A percentile compares a stretch with the other conserved stretches of the same genome.
phyloP scores from a whole-genome alignment of 2,888 invertebrate genomes.

The Andrena praecox region DNA sequence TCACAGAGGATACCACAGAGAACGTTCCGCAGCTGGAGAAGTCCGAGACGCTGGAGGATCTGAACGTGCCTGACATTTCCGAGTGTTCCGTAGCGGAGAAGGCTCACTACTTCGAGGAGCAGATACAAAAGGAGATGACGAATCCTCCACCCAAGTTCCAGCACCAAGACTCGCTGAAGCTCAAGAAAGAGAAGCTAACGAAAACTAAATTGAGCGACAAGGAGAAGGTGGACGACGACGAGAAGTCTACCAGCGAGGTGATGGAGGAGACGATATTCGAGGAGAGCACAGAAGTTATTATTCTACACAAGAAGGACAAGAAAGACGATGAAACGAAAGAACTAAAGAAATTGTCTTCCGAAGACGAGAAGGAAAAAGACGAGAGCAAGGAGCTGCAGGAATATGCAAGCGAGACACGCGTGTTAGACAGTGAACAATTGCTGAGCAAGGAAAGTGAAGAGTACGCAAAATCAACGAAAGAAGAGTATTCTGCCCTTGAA shows the following conservation, averaged over 20 bases:
- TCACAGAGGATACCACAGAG: conserved; percentile 75
- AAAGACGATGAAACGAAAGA: conserved; percentile 17
- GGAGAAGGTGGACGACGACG: conserved; percentile 43
- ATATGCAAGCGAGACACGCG: conserved; percentile 22
- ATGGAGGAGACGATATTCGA: conserved; percentile 11
- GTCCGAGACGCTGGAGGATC: conserved; percentile 79
- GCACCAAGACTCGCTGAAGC: conserved; percentile 64
- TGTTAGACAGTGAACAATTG: conserved; percentile 46
- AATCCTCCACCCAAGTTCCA: conserved; percentile 66
- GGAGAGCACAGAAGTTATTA: neutral
- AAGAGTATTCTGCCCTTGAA: neutral
- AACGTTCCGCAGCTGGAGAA: conserved; percentile 70
- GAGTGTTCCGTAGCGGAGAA: conserved; percentile 86
- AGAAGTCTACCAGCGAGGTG: conserved; percentile 37
- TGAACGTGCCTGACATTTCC: conserved; percentile 85
- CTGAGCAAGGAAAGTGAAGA: conserved; percentile 41
- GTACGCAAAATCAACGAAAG: neutral
- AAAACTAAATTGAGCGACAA: conserved; percentile 39
- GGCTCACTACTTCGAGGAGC: conserved; percentile 87
- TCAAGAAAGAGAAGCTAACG: conserved; percentile 61
- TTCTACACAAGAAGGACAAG: neutral
- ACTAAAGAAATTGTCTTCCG: neutral
- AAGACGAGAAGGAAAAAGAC: conserved; percentile 51
- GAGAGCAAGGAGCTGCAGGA: conserved; percentile 29
- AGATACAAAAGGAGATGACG: conserved; percentile 87